These are phyloP conservation scores for Asbolus verrucosus DNA, from an alignment of 1,140 invertebrate species.

Conservation along the genomic window DNA sequence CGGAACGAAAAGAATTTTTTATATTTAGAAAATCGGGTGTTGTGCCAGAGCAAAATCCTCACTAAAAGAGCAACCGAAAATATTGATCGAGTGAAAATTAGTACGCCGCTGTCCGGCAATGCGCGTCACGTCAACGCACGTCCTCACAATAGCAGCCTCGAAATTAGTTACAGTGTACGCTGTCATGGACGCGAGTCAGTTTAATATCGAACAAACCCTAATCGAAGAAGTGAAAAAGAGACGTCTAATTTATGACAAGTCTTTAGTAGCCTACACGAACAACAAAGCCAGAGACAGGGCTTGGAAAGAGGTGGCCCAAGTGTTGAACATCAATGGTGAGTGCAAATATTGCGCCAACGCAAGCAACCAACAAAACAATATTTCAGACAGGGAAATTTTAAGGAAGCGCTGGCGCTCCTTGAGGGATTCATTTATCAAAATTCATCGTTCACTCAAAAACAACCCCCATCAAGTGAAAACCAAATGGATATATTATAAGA, in stretches of 20 bases:
- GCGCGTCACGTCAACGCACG: too few species aligned
- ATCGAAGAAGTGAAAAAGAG: background rate
- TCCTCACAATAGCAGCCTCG: background rate
- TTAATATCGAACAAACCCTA: slow-evolving; percentile 2
- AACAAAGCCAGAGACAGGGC: background rate
- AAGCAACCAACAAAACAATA: background rate
- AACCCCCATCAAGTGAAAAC: background rate
- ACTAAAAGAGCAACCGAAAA: too few species aligned
- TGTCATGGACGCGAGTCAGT: background rate
- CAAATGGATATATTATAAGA: slow-evolving; percentile 19
- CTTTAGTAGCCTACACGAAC: background rate
- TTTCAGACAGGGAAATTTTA: background rate
- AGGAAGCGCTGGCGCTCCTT: slow-evolving; percentile 17
- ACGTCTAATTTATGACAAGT: slow-evolving; percentile 15
- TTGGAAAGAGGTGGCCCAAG: slow-evolving; percentile 19
- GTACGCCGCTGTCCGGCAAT: too few species aligned
- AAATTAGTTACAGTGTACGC: too few species aligned
- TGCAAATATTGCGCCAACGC: background rate
- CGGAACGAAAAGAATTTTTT: too few species aligned
- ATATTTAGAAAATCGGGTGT: too few species aligned
- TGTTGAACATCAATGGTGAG: slow-evolving; percentile 6
- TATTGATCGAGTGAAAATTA: too few species aligned
- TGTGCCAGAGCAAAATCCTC: too few species aligned
- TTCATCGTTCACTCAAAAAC: slow-evolving; percentile 5
- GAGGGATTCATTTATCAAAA: slow-evolving; percentile 18